phyloP scores from a whole-genome alignment of 30 jellyfish, hydroid and myxozoan genomes.

The Phacellophora camtschatica region DNA sequence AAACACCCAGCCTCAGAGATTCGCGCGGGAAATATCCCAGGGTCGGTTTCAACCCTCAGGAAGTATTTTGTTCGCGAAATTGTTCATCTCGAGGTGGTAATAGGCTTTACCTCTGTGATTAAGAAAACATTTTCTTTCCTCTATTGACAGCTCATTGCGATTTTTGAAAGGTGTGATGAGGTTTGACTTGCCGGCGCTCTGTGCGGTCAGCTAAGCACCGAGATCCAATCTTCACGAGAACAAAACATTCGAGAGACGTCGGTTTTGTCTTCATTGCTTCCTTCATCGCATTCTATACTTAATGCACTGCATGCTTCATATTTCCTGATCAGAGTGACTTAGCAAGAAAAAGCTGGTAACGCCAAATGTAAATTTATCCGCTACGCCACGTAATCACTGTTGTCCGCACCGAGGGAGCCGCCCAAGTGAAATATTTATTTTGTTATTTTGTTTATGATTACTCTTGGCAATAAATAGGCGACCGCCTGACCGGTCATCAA shows the following conservation, averaged over 20 bases:
- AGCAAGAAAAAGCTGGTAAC: slow-evolving; percentile 44
- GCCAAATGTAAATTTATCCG: too few species aligned
- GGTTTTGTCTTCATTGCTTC: too few species aligned
- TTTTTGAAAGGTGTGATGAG: slow-evolving; percentile 74
- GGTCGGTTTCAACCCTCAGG: slow-evolving; percentile 69
- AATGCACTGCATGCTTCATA: slow-evolving; percentile 17
- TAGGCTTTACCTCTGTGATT: slow-evolving; percentile 68
- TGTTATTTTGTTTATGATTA: slow-evolving; percentile 25
- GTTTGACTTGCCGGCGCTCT: slow-evolving; percentile 66
- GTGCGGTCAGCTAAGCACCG: slow-evolving; percentile 58
- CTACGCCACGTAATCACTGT: slow-evolving; percentile 47
- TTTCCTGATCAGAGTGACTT: slow-evolving; percentile 34
- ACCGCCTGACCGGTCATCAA: slow-evolving; percentile 40
- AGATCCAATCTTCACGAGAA: slow-evolving; percentile 41
- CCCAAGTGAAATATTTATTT: slow-evolving; percentile 41
- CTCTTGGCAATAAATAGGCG: slow-evolving; percentile 59
- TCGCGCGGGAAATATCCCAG: slow-evolving; percentile 79
- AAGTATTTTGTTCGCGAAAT: slow-evolving; percentile 63
- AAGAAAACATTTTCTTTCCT: slow-evolving; percentile 68
- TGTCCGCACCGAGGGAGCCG: slow-evolving; percentile 6
- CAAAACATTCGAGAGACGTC: slow-evolving; percentile 1
- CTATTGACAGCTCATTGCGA: slow-evolving; percentile 60
- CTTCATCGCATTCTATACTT: background rate
- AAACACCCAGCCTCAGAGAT: slow-evolving; percentile 29
- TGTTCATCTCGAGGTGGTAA: slow-evolving; percentile 65